These are phyloP conservation scores for Campylomormyrus tamandua DNA, from an alignment of 2,113 vertebrate species.

Conservation along the genomic window DNA sequence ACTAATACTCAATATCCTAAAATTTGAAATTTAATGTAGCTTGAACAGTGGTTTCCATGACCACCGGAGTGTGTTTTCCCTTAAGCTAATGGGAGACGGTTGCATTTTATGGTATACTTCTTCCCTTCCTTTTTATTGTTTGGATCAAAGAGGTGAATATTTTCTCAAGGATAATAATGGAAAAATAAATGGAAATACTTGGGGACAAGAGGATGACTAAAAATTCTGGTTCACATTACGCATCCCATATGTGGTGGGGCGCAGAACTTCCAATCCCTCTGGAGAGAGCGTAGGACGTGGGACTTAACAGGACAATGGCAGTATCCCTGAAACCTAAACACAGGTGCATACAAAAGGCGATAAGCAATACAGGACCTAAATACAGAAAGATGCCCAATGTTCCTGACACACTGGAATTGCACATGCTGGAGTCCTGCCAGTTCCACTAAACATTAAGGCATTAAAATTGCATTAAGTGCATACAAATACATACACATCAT, in stretches of 20 bases:
- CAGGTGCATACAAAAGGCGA: not conserved
- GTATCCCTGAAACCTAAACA: too few relatives aligned
- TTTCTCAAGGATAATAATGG: not conserved
- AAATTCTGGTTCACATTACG: conserved; percentile 3
- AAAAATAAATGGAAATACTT: not conserved
- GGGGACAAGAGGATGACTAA: not conserved
- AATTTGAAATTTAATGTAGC: not conserved
- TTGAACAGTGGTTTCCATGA: not conserved
- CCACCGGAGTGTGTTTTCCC: not conserved
- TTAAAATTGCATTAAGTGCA: not conserved
- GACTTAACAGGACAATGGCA: not conserved
- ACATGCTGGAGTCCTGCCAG: not conserved
- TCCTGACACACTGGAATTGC: not conserved
- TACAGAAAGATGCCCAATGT: not conserved
- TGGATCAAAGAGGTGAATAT: not conserved
- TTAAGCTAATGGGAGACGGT: not conserved
- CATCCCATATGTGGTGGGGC: not conserved
- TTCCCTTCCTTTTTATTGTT: not conserved
- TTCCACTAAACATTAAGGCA: not conserved
- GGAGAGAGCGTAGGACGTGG: not conserved
- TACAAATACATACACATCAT: not conserved
- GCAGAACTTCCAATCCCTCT: not conserved
- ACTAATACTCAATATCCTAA: not conserved
- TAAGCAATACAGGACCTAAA: not conserved
- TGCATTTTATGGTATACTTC: not conserved